These are phyloP conservation scores for Phrynocephalus versicolor DNA, from an alignment of 2,113 vertebrate genomes.

Conservation along the genomic window DNA sequence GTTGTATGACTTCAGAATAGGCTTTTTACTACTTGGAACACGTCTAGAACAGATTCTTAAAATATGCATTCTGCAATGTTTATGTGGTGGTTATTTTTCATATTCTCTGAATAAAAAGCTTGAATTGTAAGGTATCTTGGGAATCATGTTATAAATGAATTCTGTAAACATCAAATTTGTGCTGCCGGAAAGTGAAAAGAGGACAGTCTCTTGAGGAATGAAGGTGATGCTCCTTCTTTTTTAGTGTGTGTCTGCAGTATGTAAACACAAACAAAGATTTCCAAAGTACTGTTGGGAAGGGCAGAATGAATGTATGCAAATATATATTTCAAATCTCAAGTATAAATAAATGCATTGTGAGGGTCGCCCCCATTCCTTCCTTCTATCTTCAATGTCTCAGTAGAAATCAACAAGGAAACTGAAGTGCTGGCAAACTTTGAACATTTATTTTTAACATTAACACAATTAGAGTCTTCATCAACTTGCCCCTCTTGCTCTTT, in stretches of 20 bases:
- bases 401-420: too few species aligned
- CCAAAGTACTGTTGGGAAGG: background rate
- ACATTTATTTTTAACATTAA: too few species aligned
- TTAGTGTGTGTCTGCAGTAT: background rate
- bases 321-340: background rate
- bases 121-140: background rate
- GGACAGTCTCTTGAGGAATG: background rate
- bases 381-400: too few species aligned
- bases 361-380: too few species aligned
- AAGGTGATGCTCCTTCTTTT: background rate
- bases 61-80: background rate
- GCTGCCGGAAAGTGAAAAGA: background rate
- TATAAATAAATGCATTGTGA: background rate
- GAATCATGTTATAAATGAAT: slow-evolving; percentile 1
- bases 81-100: background rate
- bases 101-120: background rate
- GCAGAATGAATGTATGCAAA: background rate
- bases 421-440: too few species aligned
- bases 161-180: background rate
- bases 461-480: too few species aligned
- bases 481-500: too few species aligned
- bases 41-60: background rate
- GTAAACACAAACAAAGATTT: background rate
- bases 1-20: background rate
- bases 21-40: background rate